phyloP scores from a whole-genome alignment of 2,888 invertebrate species.

The Hetaerina titia region DNA sequence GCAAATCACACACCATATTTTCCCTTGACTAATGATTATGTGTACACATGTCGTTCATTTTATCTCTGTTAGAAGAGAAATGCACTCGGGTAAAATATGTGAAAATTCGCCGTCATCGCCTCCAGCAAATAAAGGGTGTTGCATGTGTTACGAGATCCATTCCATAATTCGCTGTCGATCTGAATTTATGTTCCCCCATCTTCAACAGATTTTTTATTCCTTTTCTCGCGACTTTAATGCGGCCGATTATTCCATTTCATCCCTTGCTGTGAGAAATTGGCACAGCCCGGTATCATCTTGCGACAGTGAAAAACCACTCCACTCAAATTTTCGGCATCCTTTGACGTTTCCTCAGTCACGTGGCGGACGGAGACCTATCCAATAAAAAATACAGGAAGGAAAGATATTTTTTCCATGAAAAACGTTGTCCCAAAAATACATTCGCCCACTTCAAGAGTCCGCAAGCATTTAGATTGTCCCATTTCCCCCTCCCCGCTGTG shows the following conservation, averaged over 20 bases:
- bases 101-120: background rate
- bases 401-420: background rate
- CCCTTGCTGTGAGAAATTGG: background rate
- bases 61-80: no score
- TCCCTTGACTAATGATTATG: no score
- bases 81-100: no score
- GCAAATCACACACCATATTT: no score
- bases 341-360: background rate
- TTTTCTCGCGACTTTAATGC: background rate
- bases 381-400: background rate
- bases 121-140: background rate
- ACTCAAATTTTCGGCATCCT: background rate
- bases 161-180: background rate
- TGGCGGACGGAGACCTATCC: background rate
- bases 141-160: background rate
- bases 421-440: background rate
- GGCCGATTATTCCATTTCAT: background rate
- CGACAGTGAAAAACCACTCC: background rate
- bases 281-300: constrained; percentile 3
- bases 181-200: background rate
- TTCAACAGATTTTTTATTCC: background rate
- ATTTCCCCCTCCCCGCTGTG: background rate
- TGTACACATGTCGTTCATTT: no score
- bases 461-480: background rate
- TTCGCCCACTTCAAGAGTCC: background rate